phyloP scores from a whole-genome alignment of 2,888 invertebrate species.

The Agrypnus murinus region DNA sequence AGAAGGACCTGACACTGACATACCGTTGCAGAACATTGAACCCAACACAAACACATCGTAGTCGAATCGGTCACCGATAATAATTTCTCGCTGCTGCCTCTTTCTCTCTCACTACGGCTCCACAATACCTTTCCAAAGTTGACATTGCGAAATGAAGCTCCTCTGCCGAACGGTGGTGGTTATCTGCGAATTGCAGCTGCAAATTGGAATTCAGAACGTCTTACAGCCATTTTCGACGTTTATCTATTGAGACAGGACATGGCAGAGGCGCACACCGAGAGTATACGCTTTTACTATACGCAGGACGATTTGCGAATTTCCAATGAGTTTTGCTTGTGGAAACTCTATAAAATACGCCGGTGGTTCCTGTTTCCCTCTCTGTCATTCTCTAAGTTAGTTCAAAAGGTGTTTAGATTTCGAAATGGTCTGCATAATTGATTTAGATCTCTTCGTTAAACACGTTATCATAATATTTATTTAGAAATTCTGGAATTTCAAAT shows the following conservation, averaged over 20 bases:
- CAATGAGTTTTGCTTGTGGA: slow-evolving; percentile 34
- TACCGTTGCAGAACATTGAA: slow-evolving; percentile 56
- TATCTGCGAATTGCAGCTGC: slow-evolving; percentile 39
- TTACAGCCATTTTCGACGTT: slow-evolving; percentile 40
- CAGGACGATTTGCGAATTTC: slow-evolving; percentile 41
- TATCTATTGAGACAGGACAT: slow-evolving; percentile 36
- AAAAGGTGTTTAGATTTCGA: slow-evolving; percentile 14
- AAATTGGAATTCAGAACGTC: slow-evolving; percentile 44
- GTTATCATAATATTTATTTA: neutral
- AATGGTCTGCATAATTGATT: slow-evolving; percentile 27
- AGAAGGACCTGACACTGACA: slow-evolving; percentile 51
- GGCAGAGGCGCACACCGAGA: neutral
- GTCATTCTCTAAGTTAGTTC: neutral
- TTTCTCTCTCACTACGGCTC: slow-evolving; percentile 5
- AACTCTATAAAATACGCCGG: neutral
- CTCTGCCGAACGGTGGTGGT: slow-evolving; percentile 37
- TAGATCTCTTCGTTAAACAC: neutral
- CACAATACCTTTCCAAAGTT: slow-evolving; percentile 32
- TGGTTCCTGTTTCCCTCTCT: neutral
- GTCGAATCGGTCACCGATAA: slow-evolving; percentile 52
- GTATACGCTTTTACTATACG: slow-evolving; percentile 2
- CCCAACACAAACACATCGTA: slow-evolving; percentile 44
- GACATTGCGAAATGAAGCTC: slow-evolving; percentile 48
- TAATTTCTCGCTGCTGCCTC: slow-evolving; percentile 31
- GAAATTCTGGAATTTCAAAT: too few species aligned